Evolutionary conservation across 2,888 invertebrate genomes (phyloP).

Genomic region (Keiferia lycopersicella): DNA sequence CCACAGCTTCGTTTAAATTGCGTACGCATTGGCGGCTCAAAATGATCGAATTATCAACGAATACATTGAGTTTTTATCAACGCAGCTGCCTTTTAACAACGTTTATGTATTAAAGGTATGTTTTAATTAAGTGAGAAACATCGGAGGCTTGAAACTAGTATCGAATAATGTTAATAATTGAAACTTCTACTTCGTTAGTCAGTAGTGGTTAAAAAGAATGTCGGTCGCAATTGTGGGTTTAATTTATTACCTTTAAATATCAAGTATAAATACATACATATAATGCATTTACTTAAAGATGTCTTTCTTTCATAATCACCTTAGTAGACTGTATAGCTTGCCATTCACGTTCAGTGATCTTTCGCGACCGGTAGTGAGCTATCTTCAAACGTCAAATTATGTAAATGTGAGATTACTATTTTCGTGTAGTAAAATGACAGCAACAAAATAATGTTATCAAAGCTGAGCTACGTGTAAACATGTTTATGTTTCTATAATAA

Average conservation of each 20-base stretch:
- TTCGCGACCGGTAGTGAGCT: too few species aligned
- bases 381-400: background rate
- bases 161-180: constrained; percentile 53
- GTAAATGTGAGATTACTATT: background rate
- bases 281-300: background rate
- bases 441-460: background rate
- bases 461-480: background rate
- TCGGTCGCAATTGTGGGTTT: constrained; percentile 3
- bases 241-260: constrained; percentile 9
- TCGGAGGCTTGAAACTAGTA: constrained; percentile 43
- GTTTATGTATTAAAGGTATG: constrained; percentile 52
- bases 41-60: constrained; percentile 56
- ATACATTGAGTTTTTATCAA: constrained; percentile 57
- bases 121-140: constrained; percentile 72
- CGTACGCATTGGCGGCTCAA: constrained; percentile 40
- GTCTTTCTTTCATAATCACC: too few species aligned
- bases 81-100: constrained; percentile 56
- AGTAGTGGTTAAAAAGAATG: constrained; percentile 21
- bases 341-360: too few species aligned
- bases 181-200: constrained; percentile 39
- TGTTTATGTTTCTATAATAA: constrained; percentile 19
- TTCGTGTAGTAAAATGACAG: background rate
- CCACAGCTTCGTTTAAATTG: constrained; percentile 48
- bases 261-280: background rate
- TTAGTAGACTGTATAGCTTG: too few species aligned